Percentiles rank a stretch among this genome's conserved stretches.
These are phyloP conservation scores for Bruchidius siliquastri DNA, from an alignment of 2,888 invertebrate species.

Conservation along the genomic window DNA sequence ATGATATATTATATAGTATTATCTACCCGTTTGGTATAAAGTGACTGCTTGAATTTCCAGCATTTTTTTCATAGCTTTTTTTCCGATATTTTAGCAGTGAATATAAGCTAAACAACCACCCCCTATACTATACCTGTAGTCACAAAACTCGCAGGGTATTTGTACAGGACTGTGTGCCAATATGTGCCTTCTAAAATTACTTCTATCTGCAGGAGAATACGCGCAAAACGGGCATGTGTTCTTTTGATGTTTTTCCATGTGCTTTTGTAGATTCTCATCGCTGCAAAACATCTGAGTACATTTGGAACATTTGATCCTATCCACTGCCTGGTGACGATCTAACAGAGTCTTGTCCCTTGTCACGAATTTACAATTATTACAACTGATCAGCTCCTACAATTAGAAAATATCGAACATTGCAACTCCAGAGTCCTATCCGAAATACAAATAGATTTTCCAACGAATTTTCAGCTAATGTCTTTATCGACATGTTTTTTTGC, in stretches of 20 bases:
- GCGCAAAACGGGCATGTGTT: slow-evolving; percentile 27
- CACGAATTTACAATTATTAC: slow-evolving; percentile 24
- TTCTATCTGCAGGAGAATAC: slow-evolving; percentile 31
- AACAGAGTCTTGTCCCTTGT: slow-evolving; percentile 24
- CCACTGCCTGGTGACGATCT: slow-evolving; percentile 13
- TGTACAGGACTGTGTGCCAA: slow-evolving; percentile 33
- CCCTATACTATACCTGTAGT: slow-evolving; percentile 15
- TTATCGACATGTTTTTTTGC: too few species aligned
- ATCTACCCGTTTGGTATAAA: too few species aligned
- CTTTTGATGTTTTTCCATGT: slow-evolving; percentile 16
- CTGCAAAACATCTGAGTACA: slow-evolving; percentile 5
- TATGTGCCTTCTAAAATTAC: slow-evolving; percentile 33
- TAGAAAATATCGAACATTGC: too few species aligned
- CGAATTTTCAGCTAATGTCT: too few species aligned
- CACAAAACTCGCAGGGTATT: slow-evolving; percentile 29
- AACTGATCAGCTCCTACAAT: slow-evolving; percentile 20
- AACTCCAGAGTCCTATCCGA: too few species aligned
- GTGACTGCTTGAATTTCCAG: too few species aligned
- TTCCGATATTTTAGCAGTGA: too few species aligned
- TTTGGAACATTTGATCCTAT: neutral
- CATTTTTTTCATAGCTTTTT: too few species aligned
- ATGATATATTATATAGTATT: too few species aligned
- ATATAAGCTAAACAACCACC: too few species aligned
- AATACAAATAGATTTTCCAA: too few species aligned
- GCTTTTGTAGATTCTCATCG: slow-evolving; percentile 15